A percentile compares a stretch with the other conserved stretches of the same genome.
Conservation (phyloP, 2,113 vertebrate genomes). For the Columbina picui region DNA sequence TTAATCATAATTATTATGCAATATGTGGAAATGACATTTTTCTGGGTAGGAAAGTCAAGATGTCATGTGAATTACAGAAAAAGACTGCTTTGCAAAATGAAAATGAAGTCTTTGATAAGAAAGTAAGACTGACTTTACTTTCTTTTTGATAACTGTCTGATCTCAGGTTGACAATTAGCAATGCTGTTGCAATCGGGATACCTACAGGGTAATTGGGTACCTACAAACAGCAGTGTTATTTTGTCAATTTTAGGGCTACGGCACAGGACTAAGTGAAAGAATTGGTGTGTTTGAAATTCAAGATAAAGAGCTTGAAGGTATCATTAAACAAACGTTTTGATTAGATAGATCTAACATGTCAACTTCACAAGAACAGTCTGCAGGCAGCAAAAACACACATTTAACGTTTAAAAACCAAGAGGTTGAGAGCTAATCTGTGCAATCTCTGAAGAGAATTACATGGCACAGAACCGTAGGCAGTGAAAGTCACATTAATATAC, state of each 20-base stretch:
- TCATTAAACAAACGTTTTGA: slow-evolving; percentile 24
- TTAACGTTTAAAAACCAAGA: not conserved
- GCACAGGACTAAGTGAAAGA: not conserved
- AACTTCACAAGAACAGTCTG: not conserved
- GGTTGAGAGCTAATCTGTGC: not conserved
- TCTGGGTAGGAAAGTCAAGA: not conserved
- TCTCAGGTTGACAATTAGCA: not conserved
- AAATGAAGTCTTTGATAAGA: not conserved
- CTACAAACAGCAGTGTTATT: not conserved
- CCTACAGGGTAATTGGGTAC: not conserved
- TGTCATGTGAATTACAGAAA: not conserved
- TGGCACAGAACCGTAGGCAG: not conserved
- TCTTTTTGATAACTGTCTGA: not conserved
- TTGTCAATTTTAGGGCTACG: not conserved
- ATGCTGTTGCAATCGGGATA: not conserved
- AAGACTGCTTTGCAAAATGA: not conserved
- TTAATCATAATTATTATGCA: not conserved
- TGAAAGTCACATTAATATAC: not conserved
- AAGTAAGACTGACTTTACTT: not conserved
- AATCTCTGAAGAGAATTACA: not conserved
- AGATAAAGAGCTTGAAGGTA: not conserved
- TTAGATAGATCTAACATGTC: not conserved
- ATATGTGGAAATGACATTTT: not conserved
- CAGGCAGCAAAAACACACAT: not conserved
- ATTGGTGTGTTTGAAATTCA: not conserved